Evolutionary conservation across 2,113 vertebrate species (phyloP).

Genomic region (Myotis yumanensis): DNA sequence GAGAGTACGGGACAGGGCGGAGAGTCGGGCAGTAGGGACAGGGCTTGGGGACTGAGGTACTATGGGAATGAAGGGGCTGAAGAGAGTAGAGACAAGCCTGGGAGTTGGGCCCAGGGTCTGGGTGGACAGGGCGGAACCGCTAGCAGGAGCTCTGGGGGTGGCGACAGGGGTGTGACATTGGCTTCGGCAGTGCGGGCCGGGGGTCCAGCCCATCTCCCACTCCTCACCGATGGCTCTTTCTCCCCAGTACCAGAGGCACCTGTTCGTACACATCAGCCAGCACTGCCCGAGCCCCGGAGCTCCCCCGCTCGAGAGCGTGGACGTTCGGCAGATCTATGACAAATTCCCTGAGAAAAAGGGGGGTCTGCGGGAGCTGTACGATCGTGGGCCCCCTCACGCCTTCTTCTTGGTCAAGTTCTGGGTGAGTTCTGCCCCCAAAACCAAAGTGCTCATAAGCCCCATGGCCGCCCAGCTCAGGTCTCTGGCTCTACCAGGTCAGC

Average conservation of each 20-base stretch:
- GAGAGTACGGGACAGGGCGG: too few species aligned
- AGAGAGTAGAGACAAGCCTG: not conserved
- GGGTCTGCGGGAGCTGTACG: constrained; percentile 82
- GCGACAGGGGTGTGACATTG: fast-evolving
- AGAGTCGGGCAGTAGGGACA: not conserved
- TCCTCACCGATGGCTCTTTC: not conserved
- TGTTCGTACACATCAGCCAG: constrained; percentile 83
- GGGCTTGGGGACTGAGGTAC: not conserved
- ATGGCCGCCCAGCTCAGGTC: not conserved
- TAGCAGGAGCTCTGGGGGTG: not conserved
- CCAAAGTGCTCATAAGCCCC: not conserved
- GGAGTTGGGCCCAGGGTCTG: not conserved
- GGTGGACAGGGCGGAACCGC: not conserved
- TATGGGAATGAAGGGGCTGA: not conserved
- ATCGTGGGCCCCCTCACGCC: constrained; percentile 81
- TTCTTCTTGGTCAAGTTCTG: constrained; percentile 86
- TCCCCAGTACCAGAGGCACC: constrained; percentile 81
- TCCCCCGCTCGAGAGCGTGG: constrained; percentile 77
- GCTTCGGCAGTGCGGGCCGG: not conserved
- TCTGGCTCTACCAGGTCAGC: not conserved
- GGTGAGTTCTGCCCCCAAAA: constrained; percentile 70
- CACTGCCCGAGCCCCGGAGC: constrained; percentile 75
- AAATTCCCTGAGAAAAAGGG: constrained; percentile 81
- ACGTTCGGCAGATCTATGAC: constrained; percentile 76
- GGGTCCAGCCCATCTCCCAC: not conserved